Evolutionary conservation across 2,888 invertebrate species (phyloP), one percentile per base, ranked within the genome.

Genomic region (Andricus curvator): DNA sequence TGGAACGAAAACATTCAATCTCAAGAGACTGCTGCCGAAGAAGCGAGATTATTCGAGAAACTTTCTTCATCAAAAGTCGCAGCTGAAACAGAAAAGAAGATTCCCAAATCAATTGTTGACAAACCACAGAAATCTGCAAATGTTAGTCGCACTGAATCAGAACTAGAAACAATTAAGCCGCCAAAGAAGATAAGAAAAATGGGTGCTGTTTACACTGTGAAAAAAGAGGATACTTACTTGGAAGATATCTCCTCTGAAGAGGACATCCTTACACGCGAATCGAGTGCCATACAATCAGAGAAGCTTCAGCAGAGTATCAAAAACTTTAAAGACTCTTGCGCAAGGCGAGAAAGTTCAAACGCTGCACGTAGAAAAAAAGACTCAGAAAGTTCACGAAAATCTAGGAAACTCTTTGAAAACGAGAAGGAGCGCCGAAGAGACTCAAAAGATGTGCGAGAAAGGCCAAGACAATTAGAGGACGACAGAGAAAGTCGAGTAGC

Each of bases 1-100:
- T 74, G 74, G 74, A 33, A 74, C 15, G 74, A 74, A 33, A 56
- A 51, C 13, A 74, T 74, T n/a, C 74, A 74, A 20, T 74, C 74
- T n/a, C 74, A 74, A 22, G 51, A 74, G n/a, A 74, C 74, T 33
- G 56, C 74, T 56, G 51, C 48, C 5, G n/a, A 60, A 60, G 74
- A 74, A n/a, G 56, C n/a, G 29, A 64, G 25, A 29, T 64, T 29
- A 29, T 64, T 29, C 2, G 64, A 29, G 25, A 64, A 25, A 29
- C 15, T 0, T 29, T 13, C 6, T 29, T 29, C 25, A 64, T 15
- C 64, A 64, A 29, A 64, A 64, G 17, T 22, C 22, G 3, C 13
- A 13, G 9, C 5, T 22, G 22, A 11, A 22, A 22, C 60, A 22
- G 22, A 60, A 60, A 60, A 60, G 22, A 22, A 22, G n/a, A 60